Percentiles rank a stretch among this genome's conserved stretches.
Evolutionary conservation across 2,113 vertebrate species (phyloP).

Genomic region (Cinclus mexicanus): DNA sequence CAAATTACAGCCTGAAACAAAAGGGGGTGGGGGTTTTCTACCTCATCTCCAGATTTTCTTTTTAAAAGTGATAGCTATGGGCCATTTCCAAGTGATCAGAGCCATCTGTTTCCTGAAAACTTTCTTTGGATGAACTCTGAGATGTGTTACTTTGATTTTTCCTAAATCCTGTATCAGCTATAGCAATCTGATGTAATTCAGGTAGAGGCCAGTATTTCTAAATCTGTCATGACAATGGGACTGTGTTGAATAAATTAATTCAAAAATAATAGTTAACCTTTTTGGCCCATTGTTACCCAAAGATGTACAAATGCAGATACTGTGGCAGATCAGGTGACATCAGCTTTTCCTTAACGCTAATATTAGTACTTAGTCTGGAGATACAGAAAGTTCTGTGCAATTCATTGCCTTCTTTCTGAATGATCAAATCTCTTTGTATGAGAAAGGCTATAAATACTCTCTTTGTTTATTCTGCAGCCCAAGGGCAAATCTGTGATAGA

Average conservation of each 20-base stretch:
- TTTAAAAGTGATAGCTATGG: background rate
- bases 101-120: background rate
- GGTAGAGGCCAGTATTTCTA: constrained; percentile 31
- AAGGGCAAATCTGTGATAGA: constrained; percentile 34
- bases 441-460: constrained; percentile 33
- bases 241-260: constrained; percentile 1
- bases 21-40: background rate
- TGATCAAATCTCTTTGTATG: constrained; percentile 28
- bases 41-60: background rate
- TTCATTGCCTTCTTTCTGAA: constrained; percentile 10
- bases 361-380: constrained; percentile 3
- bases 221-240: constrained; percentile 10
- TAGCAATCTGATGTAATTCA: constrained; percentile 24
- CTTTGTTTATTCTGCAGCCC: constrained; percentile 47
- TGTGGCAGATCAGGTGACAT: constrained; percentile 26
- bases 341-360: constrained; percentile 34
- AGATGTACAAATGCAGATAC: background rate
- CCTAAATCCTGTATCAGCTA: constrained; percentile 5
- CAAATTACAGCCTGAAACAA: background rate
- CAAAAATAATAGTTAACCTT: constrained; percentile 2
- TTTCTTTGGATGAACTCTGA: background rate
- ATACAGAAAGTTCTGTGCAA: background rate
- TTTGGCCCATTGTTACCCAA: background rate
- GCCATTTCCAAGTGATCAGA: background rate
- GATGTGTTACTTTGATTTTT: background rate